Base-by-base conservation (phyloP, 2,113 vertebrate genomes). In the Paramisgurnus dabryanus region DNA sequence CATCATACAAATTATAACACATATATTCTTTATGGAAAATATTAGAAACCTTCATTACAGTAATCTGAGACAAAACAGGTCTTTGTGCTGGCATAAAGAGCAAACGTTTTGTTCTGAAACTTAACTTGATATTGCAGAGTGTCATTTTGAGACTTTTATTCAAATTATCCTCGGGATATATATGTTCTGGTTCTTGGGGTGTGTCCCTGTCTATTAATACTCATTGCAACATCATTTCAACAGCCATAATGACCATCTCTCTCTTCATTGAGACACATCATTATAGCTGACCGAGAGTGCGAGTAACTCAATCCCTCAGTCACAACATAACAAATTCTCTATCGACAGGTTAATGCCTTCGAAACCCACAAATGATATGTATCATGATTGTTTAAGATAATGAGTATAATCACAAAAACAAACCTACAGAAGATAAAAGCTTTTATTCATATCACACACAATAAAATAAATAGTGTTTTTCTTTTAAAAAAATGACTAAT, bases 131-230 rank as follows among this genome's bases (percentile, higher is more conserved):
- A 57, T 34, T 4, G 12, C 3, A 4, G 40, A 3, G n/a, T 45
- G 55, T 74, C 6, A 74, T 47, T n/a, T 41, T 61, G 40, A 61
- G 71, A 47, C 40, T 27, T 74, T 55, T 74, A 13, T 60, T 57
- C 34, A 45, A 6, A 45, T 73, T 60, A 73, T 60, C 55, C 71
- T 27, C 22, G 10, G 40, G 41, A 27, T 18, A 27, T 8, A 61
- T 18, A 22, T 53, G 12, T 12, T 17, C 11, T 53, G 22, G 41
- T 27, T 34, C 18, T 40, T 60, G 57, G 60, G 41, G 71, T 1
- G n/a, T 47, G 57, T 13, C 41, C 15, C 60, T 76, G 27, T 34
- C 27, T 34, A 34, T 34, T 34, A 34, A 34, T 34, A 34, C 7
- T 61, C 49, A 65, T 50, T 50, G 12, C 60, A 4, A 74, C 45